These are phyloP conservation scores for Molorchus minor DNA, from an alignment of 2,888 invertebrate genomes.

Conservation along the genomic window DNA sequence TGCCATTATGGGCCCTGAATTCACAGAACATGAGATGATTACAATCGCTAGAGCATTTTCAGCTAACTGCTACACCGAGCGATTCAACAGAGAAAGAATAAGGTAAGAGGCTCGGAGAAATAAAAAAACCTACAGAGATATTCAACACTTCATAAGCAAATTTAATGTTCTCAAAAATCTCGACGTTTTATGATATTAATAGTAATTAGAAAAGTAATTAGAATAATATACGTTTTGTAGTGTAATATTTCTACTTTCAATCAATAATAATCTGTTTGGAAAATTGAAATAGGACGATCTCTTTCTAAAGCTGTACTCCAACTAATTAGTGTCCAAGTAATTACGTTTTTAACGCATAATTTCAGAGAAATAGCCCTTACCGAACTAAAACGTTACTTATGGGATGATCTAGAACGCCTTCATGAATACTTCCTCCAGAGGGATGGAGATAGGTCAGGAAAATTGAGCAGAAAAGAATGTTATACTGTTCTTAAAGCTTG, in stretches of 20 bases:
- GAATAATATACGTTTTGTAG: too few relatives aligned
- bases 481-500: slow-evolving; percentile 75
- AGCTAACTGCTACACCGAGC: slow-evolving; percentile 66
- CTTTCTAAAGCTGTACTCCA: too few relatives aligned
- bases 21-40: slow-evolving; percentile 84
- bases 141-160: too few relatives aligned
- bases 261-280: too few relatives aligned
- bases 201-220: too few relatives aligned
- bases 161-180: too few relatives aligned
- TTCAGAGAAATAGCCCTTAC: slow-evolving; percentile 75
- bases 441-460: slow-evolving; percentile 68
- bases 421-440: slow-evolving; percentile 69
- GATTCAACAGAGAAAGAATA: slow-evolving; percentile 63
- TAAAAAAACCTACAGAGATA: too few relatives aligned
- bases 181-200: too few relatives aligned
- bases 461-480: slow-evolving; percentile 67
- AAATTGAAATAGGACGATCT: too few relatives aligned
- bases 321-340: too few relatives aligned
- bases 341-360: not conserved
- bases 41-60: slow-evolving; percentile 79
- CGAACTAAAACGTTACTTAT: slow-evolving; percentile 75
- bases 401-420: slow-evolving; percentile 74
- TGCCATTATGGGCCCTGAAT: slow-evolving; percentile 72
- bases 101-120: slow-evolving; percentile 65
- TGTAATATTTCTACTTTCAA: too few relatives aligned